These are phyloP conservation scores for Parelbella ahira DNA, from an alignment of 2,888 invertebrate species.

Conservation along the genomic window DNA sequence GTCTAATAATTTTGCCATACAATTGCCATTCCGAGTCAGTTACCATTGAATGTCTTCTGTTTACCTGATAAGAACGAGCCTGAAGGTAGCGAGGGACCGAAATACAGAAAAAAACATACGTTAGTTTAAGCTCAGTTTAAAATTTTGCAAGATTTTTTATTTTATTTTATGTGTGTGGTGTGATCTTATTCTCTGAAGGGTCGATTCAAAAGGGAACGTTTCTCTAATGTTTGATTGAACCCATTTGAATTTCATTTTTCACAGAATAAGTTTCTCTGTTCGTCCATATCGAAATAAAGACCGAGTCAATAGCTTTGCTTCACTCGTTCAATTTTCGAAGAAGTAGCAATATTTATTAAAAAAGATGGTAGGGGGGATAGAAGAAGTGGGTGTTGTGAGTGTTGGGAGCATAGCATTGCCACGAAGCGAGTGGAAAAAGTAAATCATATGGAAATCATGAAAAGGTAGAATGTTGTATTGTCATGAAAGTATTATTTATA, in stretches of 20 bases:
- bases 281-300: conserved; percentile 29
- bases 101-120: conserved; percentile 78
- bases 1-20: conserved; percentile 75
- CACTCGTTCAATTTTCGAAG: conserved; percentile 27
- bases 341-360: conserved; percentile 32
- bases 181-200: conserved; percentile 30
- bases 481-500: conserved; percentile 12
- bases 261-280: conserved; percentile 19
- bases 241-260: conserved; percentile 22
- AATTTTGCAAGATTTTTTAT: conserved; percentile 31
- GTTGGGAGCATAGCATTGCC: conserved; percentile 73
- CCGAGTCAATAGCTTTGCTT: conserved; percentile 20
- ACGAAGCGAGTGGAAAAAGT: conserved; percentile 73
- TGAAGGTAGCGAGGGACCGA: conserved; percentile 86
- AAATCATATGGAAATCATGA: conserved; percentile 58
- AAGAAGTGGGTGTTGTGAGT: conserved; percentile 40
- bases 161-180: too few relatives aligned
- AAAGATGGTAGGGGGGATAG: conserved; percentile 38
- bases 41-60: conserved; percentile 75
- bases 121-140: conserved; percentile 69
- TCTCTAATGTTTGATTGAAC: not conserved
- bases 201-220: conserved; percentile 29
- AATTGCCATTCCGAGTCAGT: conserved; percentile 74
- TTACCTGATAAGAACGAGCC: conserved; percentile 94
- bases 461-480: conserved; percentile 40